Conservation (phyloP, 2,888 invertebrate genomes). For the Acrobasis suavella region DNA sequence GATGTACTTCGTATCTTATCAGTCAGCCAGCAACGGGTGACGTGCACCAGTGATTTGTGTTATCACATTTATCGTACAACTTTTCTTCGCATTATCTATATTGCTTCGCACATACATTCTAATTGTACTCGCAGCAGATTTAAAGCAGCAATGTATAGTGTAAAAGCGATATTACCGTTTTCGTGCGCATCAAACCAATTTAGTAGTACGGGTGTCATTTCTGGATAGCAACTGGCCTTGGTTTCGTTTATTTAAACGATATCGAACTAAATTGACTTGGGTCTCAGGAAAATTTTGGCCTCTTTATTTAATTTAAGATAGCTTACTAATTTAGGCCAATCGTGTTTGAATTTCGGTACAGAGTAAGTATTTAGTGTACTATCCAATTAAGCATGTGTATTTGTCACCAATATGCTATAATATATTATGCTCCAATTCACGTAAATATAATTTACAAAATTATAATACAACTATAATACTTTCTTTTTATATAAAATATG, state of each 20-base stretch:
- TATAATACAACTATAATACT: too few relatives aligned
- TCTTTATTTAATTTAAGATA: conserved; percentile 27
- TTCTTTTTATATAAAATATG: too few relatives aligned
- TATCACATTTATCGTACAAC: conserved; percentile 34
- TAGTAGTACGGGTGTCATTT: conserved; percentile 19
- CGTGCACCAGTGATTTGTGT: conserved; percentile 51
- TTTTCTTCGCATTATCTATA: conserved; percentile 35
- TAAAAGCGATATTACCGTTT: conserved; percentile 1
- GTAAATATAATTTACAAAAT: too few relatives aligned
- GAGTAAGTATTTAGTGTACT: background rate
- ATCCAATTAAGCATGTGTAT: too few relatives aligned
- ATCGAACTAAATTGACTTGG: conserved; percentile 27
- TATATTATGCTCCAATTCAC: too few relatives aligned
- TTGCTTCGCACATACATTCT: conserved; percentile 37
- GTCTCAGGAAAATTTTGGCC: conserved; percentile 28
- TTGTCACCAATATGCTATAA: too few relatives aligned
- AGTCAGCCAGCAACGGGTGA: conserved; percentile 54
- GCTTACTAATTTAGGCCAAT: conserved; percentile 7
- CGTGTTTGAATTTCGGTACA: conserved; percentile 8
- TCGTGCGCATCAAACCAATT: conserved; percentile 12
- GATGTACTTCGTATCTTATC: conserved; percentile 57
- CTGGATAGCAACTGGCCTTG: conserved; percentile 28
- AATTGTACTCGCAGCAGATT: conserved; percentile 9
- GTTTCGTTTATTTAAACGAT: conserved; percentile 27
- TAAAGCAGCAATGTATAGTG: conserved; percentile 32